A percentile compares a stretch with the other conserved stretches of the same genome.
These are phyloP conservation scores for Eutolmus rufibarbis DNA, from an alignment of 2,888 invertebrate genomes.

Conservation along the genomic window DNA sequence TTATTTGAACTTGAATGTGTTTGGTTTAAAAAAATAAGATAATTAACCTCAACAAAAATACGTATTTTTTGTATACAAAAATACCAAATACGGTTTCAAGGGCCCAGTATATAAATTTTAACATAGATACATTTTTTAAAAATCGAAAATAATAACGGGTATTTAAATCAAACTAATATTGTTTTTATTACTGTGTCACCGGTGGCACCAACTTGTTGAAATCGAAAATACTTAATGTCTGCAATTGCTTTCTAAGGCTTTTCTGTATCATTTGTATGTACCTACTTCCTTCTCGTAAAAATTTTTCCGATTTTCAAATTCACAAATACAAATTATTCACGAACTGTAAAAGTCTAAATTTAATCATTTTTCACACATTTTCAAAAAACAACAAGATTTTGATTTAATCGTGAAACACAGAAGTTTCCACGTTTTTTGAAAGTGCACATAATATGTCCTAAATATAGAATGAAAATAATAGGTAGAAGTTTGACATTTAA, in stretches of 20 bases:
- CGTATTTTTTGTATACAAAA: background rate
- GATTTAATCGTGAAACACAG: no score
- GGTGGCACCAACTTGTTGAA: background rate
- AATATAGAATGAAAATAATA: background rate
- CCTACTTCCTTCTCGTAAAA: no score
- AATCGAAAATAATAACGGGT: background rate
- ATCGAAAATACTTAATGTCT: background rate
- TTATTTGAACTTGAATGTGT: background rate
- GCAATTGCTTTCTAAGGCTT: no score
- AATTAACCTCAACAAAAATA: background rate
- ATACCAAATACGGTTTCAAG: background rate
- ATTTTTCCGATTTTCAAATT: no score
- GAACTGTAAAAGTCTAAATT: no score
- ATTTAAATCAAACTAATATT: background rate
- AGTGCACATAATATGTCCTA: no score
- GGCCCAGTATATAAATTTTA: background rate
- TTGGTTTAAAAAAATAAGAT: background rate
- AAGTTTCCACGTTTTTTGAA: no score
- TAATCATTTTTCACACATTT: no score
- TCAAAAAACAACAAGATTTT: no score
- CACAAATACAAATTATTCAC: no score
- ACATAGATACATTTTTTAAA: background rate
- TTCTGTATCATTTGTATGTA: no score
- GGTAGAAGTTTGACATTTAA: background rate
- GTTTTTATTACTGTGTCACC: no score